Conservation (phyloP, 1,140 invertebrate species). For the Drosophila lacertosa region DNA sequence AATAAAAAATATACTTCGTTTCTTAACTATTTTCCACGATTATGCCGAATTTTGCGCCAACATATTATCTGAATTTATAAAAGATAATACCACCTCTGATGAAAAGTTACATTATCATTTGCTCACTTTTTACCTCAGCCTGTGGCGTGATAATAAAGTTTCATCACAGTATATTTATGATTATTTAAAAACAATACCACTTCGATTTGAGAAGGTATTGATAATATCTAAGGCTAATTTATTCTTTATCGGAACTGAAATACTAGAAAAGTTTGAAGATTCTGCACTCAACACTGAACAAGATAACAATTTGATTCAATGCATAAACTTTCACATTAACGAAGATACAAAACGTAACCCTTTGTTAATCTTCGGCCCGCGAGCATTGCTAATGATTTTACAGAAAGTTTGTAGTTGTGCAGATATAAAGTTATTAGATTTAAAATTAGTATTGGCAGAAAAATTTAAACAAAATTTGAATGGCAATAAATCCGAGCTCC, state of each 20-base stretch:
- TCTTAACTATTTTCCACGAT: slow-evolving; percentile 47
- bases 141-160: slow-evolving; percentile 48
- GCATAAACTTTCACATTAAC: slow-evolving; percentile 12
- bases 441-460: slow-evolving; percentile 45
- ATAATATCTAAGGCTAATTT: slow-evolving; percentile 43
- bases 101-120: slow-evolving; percentile 48
- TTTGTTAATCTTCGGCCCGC: slow-evolving; percentile 14
- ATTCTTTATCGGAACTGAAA: slow-evolving; percentile 27
- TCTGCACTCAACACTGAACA: background rate
- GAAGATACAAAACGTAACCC: slow-evolving; percentile 20
- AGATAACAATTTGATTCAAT: slow-evolving; percentile 15
- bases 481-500: slow-evolving; percentile 7
- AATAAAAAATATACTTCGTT: slow-evolving; percentile 42
- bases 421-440: slow-evolving; percentile 15
- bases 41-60: slow-evolving; percentile 37
- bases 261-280: slow-evolving; percentile 1
- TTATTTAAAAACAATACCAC: slow-evolving; percentile 27
- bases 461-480: slow-evolving; percentile 7
- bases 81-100: slow-evolving; percentile 7
- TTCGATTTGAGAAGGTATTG: slow-evolving; percentile 44
- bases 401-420: slow-evolving; percentile 31
- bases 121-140: slow-evolving; percentile 41
- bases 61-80: slow-evolving; percentile 30
- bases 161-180: slow-evolving; percentile 19
- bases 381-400: slow-evolving; percentile 49